Base-by-base conservation (phyloP, 2,888 invertebrate species). In the Cheilosia vulpina region DNA sequence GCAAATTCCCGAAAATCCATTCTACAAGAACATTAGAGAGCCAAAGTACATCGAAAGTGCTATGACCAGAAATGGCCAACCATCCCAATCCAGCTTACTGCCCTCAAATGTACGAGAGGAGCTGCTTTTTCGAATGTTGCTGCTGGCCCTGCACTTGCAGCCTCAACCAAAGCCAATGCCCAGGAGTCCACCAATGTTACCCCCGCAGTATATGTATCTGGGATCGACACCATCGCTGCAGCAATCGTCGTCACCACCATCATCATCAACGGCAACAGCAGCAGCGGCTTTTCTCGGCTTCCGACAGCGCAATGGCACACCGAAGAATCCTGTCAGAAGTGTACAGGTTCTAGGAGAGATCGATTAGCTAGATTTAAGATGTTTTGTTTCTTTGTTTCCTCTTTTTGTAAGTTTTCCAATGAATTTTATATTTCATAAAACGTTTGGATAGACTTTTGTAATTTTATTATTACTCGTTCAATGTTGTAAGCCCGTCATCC, bases 311-410 rank as follows among this genome's bases (percentile, higher is more conserved):
- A 53, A n/a, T 38, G 24, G 38, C 15, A 21, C n/a, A 38, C 19
- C 52, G 0, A 90, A 94, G 87, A 94, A 94, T 87, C 95, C 95
- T 68, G 94, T 95, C 21, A 93, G 96, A 87, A 96, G 95, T 90
- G 94, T 96, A 31, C 95, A 96, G 90, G 95, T 96, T 88, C 92
- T 96, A 38, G 95, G 95, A 0, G 95, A 96, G 89, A 95, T 94
- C 76, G 82, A 87, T 27, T 87, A 71, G 45, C 17, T 15, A 11
- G 21, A 4, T 41, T 60, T 27, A 0, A 34, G 13, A 21, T 41
- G n/a, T 45, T 55, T 13, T 27, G 1, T 27, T 41, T 43, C 11
- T 19, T 31, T 55, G 15, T 43, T 41, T 4, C 34, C 21, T 53
- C n/a, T 27, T 17, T 21, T 41, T 50, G 7, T 50, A 21, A 50